Evolutionary conservation across 2,113 vertebrate genomes (phyloP).

Genomic region (Neogobius melanostomus): DNA sequence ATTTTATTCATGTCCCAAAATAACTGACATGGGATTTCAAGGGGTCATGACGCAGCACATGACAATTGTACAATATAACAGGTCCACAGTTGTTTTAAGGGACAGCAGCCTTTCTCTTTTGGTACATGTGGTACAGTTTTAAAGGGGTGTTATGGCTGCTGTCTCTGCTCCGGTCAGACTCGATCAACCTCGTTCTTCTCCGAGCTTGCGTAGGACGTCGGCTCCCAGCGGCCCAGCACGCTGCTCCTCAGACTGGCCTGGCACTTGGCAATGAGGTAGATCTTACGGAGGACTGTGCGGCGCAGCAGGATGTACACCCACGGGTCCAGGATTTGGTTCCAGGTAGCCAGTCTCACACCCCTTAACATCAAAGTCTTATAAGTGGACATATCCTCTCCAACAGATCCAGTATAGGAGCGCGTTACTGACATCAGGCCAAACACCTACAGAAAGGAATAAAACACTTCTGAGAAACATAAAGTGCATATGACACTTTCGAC

Average conservation of each 20-base stretch:
- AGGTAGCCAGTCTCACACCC: constrained; percentile 84
- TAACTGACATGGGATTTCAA: no score
- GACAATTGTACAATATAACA: no score
- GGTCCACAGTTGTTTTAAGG: no score
- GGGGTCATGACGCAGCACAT: no score
- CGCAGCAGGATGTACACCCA: constrained; percentile 92
- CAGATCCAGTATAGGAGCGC: constrained; percentile 56
- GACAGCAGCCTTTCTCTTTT: no score
- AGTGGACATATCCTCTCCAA: constrained; percentile 43
- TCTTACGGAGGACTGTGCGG: constrained; percentile 82
- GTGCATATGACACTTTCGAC: no score
- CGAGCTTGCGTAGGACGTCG: constrained; percentile 78
- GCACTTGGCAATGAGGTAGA: constrained; percentile 78
- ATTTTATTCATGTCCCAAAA: no score
- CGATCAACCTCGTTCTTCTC: constrained; percentile 76
- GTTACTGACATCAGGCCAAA: constrained; percentile 69
- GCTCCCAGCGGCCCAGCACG: constrained; percentile 77
- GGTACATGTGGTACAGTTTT: no score
- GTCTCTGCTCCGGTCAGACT: constrained; percentile 53
- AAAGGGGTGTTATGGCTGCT: background rate
- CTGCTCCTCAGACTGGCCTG: constrained; percentile 63
- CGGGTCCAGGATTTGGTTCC: constrained; percentile 91
- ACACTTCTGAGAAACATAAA: no score
- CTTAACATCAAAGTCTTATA: constrained; percentile 77
- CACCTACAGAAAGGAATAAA: constrained; percentile 53